Conservation (phyloP, 2,113 vertebrate species). For the Clarias macrocephalus region DNA sequence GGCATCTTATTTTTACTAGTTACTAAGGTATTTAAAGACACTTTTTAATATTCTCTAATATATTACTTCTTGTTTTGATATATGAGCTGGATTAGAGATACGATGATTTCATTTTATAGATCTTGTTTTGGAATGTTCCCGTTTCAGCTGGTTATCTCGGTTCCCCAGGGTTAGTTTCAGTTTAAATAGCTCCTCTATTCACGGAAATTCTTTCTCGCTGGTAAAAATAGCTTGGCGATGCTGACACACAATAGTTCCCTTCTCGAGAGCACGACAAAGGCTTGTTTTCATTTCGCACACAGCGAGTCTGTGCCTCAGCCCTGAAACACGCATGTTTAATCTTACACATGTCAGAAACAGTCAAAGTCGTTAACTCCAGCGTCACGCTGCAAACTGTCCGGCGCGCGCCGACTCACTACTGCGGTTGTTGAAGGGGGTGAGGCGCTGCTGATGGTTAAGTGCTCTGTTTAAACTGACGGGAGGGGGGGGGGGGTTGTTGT, state of each 20-base stretch:
- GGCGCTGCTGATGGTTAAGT: neutral
- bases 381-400: neutral
- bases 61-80: too few relatives aligned
- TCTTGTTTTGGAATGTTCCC: neutral
- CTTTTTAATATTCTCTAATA: neutral
- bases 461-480: neutral
- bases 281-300: slow-evolving; percentile 40
- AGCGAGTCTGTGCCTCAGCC: slow-evolving; percentile 5
- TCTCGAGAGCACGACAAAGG: slow-evolving; percentile 17
- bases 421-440: neutral
- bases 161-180: slow-evolving; percentile 22
- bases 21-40: neutral
- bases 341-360: slow-evolving; percentile 14
- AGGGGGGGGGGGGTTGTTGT: too few relatives aligned
- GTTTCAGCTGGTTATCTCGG: slow-evolving; percentile 3
- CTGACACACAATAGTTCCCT: slow-evolving; percentile 45
- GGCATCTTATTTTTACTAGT: neutral
- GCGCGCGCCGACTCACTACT: neutral
- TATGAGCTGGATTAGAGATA: too few relatives aligned
- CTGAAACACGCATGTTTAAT: neutral
- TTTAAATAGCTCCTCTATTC: slow-evolving; percentile 42
- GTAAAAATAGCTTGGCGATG: slow-evolving; percentile 30
- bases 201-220: slow-evolving; percentile 27
- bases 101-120: too few relatives aligned
- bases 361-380: neutral